Conservation (phyloP, 2,888 invertebrate genomes). For the Tipula vernalis region DNA sequence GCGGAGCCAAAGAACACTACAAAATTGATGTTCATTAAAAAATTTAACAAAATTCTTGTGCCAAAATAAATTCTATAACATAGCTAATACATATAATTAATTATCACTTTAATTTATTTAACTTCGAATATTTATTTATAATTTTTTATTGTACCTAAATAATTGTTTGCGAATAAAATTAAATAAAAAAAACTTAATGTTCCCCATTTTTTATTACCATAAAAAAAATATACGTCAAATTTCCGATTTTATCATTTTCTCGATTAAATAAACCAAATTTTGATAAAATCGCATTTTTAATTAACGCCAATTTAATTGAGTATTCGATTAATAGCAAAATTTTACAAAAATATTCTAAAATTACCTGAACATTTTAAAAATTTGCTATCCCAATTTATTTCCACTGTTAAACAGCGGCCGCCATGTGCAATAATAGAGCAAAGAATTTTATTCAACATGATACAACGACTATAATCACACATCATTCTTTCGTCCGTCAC, state of each 20-base stretch:
- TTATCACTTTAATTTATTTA: not conserved
- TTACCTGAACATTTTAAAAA: conserved; percentile 13
- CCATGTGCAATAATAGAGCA: conserved; percentile 16
- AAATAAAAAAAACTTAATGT: not conserved
- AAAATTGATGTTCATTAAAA: not conserved
- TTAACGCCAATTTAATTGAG: not conserved
- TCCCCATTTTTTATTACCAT: not conserved
- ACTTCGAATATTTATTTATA: not conserved
- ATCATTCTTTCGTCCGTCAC: conserved; percentile 9
- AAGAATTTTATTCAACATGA: not conserved
- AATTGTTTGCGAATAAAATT: not conserved
- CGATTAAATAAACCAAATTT: not conserved
- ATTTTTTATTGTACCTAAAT: not conserved
- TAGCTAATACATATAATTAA: not conserved
- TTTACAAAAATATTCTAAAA: not conserved
- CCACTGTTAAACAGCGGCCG: conserved; percentile 14
- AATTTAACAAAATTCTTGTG: not conserved
- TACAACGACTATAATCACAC: conserved; percentile 9
- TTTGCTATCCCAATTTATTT: not conserved
- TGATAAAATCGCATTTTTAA: not conserved
- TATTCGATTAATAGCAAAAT: not conserved
- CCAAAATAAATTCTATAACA: not conserved
- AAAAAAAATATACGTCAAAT: not conserved
- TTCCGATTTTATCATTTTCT: not conserved
- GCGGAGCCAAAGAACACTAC: not conserved